Evolutionary conservation across 2,888 invertebrate species (phyloP).

Genomic region (Trilocha varians): DNA sequence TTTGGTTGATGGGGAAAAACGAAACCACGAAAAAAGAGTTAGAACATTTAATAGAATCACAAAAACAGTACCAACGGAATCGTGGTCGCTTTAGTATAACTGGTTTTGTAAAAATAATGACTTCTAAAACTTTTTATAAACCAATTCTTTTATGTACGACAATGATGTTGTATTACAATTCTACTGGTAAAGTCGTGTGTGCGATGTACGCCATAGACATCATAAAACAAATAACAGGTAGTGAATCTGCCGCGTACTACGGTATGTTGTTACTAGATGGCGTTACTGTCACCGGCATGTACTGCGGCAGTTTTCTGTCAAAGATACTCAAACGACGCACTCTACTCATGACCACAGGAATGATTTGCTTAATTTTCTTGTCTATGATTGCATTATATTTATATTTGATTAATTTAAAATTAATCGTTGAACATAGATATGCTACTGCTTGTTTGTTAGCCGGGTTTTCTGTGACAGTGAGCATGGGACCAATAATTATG

Average conservation of each 20-base stretch:
- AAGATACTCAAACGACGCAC: slow-evolving; percentile 12
- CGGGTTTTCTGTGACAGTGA: too few relatives aligned
- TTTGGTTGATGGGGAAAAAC: slow-evolving; percentile 27
- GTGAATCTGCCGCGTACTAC: too few relatives aligned
- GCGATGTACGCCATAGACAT: too few relatives aligned
- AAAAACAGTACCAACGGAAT: slow-evolving; percentile 15
- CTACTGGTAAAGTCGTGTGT: too few relatives aligned
- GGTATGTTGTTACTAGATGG: too few relatives aligned
- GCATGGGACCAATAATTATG: slow-evolving; percentile 8
- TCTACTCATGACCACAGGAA: slow-evolving; percentile 1
- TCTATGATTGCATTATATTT: slow-evolving; percentile 6
- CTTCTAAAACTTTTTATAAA: slow-evolving; percentile 25
- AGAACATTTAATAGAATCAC: slow-evolving; percentile 18
- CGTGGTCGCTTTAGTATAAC: slow-evolving; percentile 10
- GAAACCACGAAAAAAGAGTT: slow-evolving; percentile 27
- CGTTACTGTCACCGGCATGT: too few relatives aligned
- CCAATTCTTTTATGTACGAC: too few relatives aligned
- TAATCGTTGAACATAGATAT: slow-evolving; percentile 3
- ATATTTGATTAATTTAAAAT: slow-evolving; percentile 1
- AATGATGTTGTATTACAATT: too few relatives aligned
- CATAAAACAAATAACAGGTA: too few relatives aligned
- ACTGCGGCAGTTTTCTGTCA: too few relatives aligned
- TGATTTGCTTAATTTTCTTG: slow-evolving; percentile 1
- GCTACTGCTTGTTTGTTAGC: slow-evolving; percentile 3
- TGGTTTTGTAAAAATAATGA: slow-evolving; percentile 12